Conservation (phyloP, 2,888 invertebrate species). For the Brachylomia viminalis region DNA sequence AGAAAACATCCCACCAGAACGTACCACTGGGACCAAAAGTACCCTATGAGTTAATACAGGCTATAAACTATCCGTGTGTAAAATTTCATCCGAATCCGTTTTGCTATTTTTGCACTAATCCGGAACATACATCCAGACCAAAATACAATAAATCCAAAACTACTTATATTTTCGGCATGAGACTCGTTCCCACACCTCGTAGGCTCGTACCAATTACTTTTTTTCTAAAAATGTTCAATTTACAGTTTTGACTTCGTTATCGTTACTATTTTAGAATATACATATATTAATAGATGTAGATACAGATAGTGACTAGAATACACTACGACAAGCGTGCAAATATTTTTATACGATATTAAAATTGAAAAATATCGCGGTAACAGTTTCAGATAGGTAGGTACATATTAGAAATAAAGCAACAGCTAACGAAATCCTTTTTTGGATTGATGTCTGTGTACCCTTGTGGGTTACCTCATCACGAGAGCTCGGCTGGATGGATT, state of each 20-base stretch:
- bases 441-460: neutral
- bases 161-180: no score
- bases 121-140: neutral
- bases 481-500: neutral
- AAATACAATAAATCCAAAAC: no score
- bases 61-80: no score
- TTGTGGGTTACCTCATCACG: neutral
- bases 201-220: neutral
- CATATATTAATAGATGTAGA: no score
- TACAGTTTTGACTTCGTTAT: neutral
- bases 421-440: neutral
- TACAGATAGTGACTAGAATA: no score
- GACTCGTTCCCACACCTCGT: neutral
- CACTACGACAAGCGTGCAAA: no score
- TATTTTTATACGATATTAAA: no score
- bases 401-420: neutral
- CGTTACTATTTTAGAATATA: neutral
- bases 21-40: neutral
- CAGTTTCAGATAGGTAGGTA: neutral
- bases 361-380: neutral
- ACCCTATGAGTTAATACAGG: neutral
- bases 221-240: neutral
- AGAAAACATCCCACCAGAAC: neutral
- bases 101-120: neutral
- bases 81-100: neutral